Evolutionary conservation across 2,888 invertebrate genomes (phyloP).

Genomic region (Hyles lineata): DNA sequence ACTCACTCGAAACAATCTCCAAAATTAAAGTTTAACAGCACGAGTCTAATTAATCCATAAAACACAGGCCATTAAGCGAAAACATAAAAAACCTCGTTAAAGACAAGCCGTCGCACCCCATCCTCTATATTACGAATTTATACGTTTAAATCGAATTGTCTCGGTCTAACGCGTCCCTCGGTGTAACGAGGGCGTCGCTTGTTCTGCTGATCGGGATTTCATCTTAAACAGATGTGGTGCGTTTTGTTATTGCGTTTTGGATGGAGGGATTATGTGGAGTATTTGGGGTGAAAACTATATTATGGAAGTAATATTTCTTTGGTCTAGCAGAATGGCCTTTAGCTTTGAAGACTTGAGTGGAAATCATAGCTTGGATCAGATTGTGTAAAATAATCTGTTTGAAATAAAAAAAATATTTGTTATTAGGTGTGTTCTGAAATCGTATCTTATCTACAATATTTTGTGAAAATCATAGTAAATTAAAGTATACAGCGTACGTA

Average conservation of each 20-base stretch:
- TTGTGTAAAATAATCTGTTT: too few species aligned
- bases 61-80: background rate
- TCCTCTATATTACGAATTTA: constrained; percentile 43
- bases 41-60: constrained; percentile 20
- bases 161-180: constrained; percentile 51
- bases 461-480: too few species aligned
- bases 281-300: too few species aligned
- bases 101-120: constrained; percentile 29
- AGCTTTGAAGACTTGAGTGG: too few species aligned
- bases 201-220: constrained; percentile 35
- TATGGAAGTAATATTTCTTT: too few species aligned
- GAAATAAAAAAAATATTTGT: too few species aligned
- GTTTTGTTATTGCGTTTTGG: background rate
- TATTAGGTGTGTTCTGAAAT: too few species aligned
- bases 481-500: too few species aligned
- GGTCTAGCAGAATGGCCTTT: too few species aligned
- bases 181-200: constrained; percentile 28
- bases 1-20: background rate
- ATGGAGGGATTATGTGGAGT: background rate
- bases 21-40: constrained; percentile 12
- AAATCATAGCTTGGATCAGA: too few species aligned
- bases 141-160: constrained; percentile 59
- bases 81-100: constrained; percentile 24
- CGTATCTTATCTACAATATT: too few species aligned
- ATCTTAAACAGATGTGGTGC: constrained; percentile 14